Conservation (phyloP, 2,888 invertebrate genomes). For the Drosophila fungiperda region DNA sequence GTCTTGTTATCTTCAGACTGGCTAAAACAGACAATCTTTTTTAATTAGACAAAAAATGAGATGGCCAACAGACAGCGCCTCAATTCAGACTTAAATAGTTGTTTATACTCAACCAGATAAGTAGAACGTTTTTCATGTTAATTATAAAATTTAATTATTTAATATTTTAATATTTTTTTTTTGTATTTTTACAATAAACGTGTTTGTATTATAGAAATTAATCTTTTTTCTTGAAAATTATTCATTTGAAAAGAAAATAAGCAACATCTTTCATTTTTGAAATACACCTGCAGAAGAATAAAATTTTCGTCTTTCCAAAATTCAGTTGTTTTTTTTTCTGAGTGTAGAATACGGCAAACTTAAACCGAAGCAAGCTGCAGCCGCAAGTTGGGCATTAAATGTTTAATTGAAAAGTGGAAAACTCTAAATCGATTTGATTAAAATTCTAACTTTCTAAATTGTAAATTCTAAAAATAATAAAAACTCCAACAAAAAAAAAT, state of each 20-base stretch:
- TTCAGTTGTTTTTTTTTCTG: background rate
- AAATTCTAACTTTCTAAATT: background rate
- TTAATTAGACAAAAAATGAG: background rate
- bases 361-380: constrained; percentile 4
- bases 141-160: background rate
- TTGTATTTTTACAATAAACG: too few species aligned
- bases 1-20: background rate
- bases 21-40: background rate
- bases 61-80: constrained; percentile 8
- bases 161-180: background rate
- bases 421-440: constrained; percentile 17
- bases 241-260: background rate
- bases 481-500: background rate
- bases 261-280: background rate
- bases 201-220: too few species aligned
- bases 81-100: constrained; percentile 31
- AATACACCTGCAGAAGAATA: background rate
- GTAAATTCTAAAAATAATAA: background rate
- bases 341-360: background rate
- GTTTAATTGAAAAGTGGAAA: constrained; percentile 30
- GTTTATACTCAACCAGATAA: background rate
- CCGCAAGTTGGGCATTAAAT: constrained; percentile 27
- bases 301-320: background rate
- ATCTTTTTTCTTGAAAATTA: background rate
- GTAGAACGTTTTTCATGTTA: background rate